Evolutionary conservation across 2,888 invertebrate species (phyloP), one percentile per base, ranked within the genome.

Genomic region (Melitaea athalia): DNA sequence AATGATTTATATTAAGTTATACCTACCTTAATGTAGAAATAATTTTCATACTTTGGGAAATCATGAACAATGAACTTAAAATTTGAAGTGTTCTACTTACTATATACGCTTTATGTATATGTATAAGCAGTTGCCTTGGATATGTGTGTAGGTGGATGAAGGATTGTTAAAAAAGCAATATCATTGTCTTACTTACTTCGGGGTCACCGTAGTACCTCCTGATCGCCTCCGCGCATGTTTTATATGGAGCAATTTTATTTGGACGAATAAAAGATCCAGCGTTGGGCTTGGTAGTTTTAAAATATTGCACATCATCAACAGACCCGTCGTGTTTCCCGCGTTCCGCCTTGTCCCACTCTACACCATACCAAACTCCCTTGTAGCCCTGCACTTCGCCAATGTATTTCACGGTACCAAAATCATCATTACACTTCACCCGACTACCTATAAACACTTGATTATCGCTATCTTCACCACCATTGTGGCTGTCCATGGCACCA

Each of bases 301-400:
- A 99, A 86, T 99, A 99, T 74, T 95, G 94, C 59, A 94, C 90
- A 59, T 96, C 97, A 73, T 97, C 95, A 53, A 98, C 94, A 55
- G 94, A 94, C 0, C 99, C 99, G 92, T 98, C 95, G 83, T 99
- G 99, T 85, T 98, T 99, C 1, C 99, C 99, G 78, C 99, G 94
- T 8, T 91, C 88, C 4, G 95, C 94, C 79, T 98, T 95, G 85
- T 99, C 99, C 99, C 99, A 99, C 84, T 99, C 99, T n/a, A 99
- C 94, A 0, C 99, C 99, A 67, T 98, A 93, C 99, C 99, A 99
- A 43, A 92, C 83, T 55, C 96, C 96, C 68, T 94, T 88, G 78
- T 96, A 94, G 0, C 95, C 95, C 71, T 94, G 94, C 64, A 95
- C 94, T 82, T 94, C 94, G 60, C 98, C 98, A 72, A 97, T 94